Evolutionary conservation across 1,140 invertebrate genomes (phyloP).

Genomic region (Bombus waltoni): DNA sequence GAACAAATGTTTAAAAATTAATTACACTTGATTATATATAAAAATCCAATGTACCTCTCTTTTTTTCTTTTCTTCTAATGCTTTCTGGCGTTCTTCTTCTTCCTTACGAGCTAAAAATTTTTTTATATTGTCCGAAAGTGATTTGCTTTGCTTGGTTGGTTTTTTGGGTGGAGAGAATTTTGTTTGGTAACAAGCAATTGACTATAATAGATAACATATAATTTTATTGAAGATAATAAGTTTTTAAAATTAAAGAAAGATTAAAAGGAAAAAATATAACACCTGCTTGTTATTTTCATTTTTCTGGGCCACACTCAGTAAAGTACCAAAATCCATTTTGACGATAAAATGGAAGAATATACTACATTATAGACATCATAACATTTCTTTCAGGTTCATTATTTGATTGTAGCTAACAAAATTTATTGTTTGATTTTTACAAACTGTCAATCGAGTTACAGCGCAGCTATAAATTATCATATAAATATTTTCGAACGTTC

Average conservation of each 20-base stretch:
- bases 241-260: slow-evolving; percentile 13
- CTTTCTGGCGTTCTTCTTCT: slow-evolving; percentile 88
- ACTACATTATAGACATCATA: slow-evolving; percentile 8
- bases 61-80: slow-evolving; percentile 86
- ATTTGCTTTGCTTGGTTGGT: slow-evolving; percentile 86
- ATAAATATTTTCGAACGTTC: slow-evolving; percentile 21
- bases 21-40: neutral
- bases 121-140: slow-evolving; percentile 89
- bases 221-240: slow-evolving; percentile 4
- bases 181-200: slow-evolving; percentile 87
- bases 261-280: slow-evolving; percentile 37
- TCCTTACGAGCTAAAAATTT: slow-evolving; percentile 92
- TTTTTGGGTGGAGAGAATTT: slow-evolving; percentile 93
- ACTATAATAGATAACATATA: slow-evolving; percentile 62
- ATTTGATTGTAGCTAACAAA: neutral
- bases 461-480: neutral
- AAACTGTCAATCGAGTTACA: neutral
- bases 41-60: slow-evolving; percentile 79
- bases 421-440: neutral
- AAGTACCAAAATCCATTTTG: slow-evolving; percentile 86
- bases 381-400: neutral
- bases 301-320: slow-evolving; percentile 85
- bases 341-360: neutral
- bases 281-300: slow-evolving; percentile 81
- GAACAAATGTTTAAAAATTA: neutral